Evolutionary conservation across 2,797 vertebrate species (phyloP), one percentile per base, ranked within the genome.

Genomic region (Alca torda): DNA sequence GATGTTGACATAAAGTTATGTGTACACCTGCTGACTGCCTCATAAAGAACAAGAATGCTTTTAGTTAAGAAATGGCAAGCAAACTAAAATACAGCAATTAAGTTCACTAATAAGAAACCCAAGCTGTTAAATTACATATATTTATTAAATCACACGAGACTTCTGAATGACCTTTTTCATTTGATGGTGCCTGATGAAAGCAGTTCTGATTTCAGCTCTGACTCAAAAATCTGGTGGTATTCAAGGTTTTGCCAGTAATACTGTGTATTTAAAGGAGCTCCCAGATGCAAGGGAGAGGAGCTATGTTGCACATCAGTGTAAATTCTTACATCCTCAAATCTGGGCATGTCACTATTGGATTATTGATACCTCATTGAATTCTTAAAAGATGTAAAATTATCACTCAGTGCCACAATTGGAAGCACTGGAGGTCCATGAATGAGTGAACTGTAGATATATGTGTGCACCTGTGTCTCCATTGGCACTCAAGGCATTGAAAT

Each of bases 1-100:
- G 92, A 93, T 95, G 91, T 89, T 97, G 95, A 96, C 96, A 94
- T 93, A 88, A 94, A 93, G 91, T 93, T 93, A 85, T 93, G 69
- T 86, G 89, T 97, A 88, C 96, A 97, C 97, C 96, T 97, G 97
- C 95, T 94, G 89, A 33, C 87, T 91, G 93, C 93, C 94, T 92
- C 74, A 61, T 96, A 95, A 97, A 95, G 95, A 96, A 88, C 63
- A 84, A 86, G 80, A 96, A 97, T 94, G 70, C 89, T 96, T 88
- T 94, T 89, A 89, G 82, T 96, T 94, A 84, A 92, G 73, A 69
- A 93, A 88, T 90, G 67, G 81, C 73, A 96, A 93, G 76, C 78
- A 92, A 94, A 46, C 73, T 84, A 70, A 97, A 94, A 93, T 84
- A 70, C 21, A 79, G 81, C 56, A 89, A 79, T 91, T 75, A 95